phyloP scores from a whole-genome alignment of 2,888 invertebrate genomes.

The Andrena bicolor region DNA sequence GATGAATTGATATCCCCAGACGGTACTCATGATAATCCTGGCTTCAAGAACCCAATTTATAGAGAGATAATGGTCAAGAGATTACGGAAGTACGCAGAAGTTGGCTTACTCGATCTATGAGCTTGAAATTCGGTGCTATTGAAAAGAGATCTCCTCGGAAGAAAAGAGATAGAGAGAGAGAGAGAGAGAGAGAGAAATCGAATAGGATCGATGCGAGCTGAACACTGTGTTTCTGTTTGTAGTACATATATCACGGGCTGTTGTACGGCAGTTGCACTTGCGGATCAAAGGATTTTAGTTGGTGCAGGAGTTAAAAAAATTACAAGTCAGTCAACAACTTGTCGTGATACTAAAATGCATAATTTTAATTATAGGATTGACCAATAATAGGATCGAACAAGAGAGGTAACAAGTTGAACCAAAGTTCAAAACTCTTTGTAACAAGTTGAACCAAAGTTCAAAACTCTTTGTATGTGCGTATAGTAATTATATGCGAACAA shows the following conservation, averaged over 20 bases:
- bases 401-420: neutral
- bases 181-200: too few species aligned
- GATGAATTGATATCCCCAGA: constrained; percentile 72
- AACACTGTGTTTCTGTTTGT: too few species aligned
- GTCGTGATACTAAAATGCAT: constrained; percentile 1
- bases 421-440: constrained; percentile 3
- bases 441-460: constrained; percentile 1
- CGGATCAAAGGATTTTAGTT: neutral
- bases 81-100: constrained; percentile 70
- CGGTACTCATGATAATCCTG: constrained; percentile 61
- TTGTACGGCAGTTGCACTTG: neutral
- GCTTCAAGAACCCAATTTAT: constrained; percentile 57
- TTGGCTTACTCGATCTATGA: constrained; percentile 75
- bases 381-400: neutral
- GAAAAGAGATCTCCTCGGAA: neutral
- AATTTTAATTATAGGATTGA: neutral
- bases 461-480: neutral
- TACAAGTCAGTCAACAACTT: neutral
- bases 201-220: too few species aligned
- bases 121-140: neutral
- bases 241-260: neutral
- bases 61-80: constrained; percentile 71
- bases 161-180: too few species aligned
- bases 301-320: neutral
- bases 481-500: neutral